Percentiles rank a stretch among this genome's conserved stretches.
These are phyloP conservation scores for Takifugu flavidus DNA, from an alignment of 2,113 vertebrate genomes.

Conservation along the genomic window DNA sequence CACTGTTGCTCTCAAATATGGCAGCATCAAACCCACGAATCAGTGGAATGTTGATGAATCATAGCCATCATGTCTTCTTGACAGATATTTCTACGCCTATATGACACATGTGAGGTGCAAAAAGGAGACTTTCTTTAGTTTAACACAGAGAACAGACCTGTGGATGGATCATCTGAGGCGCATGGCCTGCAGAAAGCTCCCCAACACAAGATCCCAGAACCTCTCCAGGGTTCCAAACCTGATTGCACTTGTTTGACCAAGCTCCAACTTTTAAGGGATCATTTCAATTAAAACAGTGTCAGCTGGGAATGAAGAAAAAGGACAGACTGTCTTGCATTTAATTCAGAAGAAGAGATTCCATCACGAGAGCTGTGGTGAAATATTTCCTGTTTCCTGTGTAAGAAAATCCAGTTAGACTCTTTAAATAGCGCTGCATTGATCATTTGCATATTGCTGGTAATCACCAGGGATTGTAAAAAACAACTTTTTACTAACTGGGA, in stretches of 20 bases:
- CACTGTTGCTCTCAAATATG: constrained; percentile 4
- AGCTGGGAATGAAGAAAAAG: no score
- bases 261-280: no score
- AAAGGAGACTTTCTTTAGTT: background rate
- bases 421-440: background rate
- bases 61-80: background rate
- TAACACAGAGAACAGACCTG: background rate
- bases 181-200: constrained; percentile 13
- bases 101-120: background rate
- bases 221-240: no score
- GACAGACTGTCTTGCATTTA: no score
- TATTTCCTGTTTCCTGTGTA: no score
- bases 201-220: background rate
- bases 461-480: background rate
- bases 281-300: no score
- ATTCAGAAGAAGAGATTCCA: no score
- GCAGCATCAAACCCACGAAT: constrained; percentile 2
- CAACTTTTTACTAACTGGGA: background rate
- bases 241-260: no score
- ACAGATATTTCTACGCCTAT: background rate
- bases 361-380: no score
- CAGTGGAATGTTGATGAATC: constrained; percentile 3
- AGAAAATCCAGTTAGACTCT: no score
- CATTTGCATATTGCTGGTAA: background rate
- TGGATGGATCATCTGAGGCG: constrained; percentile 12